A percentile compares a stretch with the other conserved stretches of the same genome.
Evolutionary conservation across 2,888 invertebrate genomes (phyloP).

Genomic region (Drosophila recens): DNA sequence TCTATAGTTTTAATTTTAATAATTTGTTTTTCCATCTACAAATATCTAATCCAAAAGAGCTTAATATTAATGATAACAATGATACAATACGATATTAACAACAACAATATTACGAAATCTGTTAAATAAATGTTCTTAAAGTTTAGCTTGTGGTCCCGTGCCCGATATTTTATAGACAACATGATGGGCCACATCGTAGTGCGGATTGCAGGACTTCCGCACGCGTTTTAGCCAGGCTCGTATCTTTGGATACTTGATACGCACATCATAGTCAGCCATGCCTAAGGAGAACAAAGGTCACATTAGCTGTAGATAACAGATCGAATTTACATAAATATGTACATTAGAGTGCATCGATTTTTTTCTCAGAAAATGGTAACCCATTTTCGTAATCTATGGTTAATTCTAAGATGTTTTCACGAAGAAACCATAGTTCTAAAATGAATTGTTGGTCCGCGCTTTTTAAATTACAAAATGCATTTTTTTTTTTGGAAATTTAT

Average conservation of each 20-base stretch:
- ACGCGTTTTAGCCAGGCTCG: slow-evolving; percentile 89
- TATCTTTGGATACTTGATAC: slow-evolving; percentile 87
- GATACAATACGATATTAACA: slow-evolving; percentile 14
- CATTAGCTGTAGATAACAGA: not conserved
- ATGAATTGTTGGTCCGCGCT: too few relatives aligned
- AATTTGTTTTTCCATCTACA: slow-evolving; percentile 4
- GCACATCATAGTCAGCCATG: slow-evolving; percentile 89
- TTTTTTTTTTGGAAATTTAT: too few relatives aligned
- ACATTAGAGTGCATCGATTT: too few relatives aligned
- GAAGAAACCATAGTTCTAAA: too few relatives aligned
- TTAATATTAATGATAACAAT: slow-evolving; percentile 24
- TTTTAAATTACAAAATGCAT: too few relatives aligned
- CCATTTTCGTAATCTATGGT: too few relatives aligned
- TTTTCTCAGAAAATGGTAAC: too few relatives aligned
- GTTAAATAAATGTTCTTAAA: slow-evolving; percentile 49
- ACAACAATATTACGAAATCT: not conserved
- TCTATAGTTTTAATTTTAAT: not conserved
- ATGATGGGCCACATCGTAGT: slow-evolving; percentile 88
- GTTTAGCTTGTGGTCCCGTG: slow-evolving; percentile 80
- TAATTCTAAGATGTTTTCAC: too few relatives aligned
- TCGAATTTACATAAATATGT: not conserved
- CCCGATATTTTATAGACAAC: slow-evolving; percentile 86
- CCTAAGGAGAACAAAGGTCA: slow-evolving; percentile 85
- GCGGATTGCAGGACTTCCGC: slow-evolving; percentile 87
- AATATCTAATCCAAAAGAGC: slow-evolving; percentile 19